These are phyloP conservation scores for Stenotaenia linearis DNA, from an alignment of 2,888 invertebrate genomes.

Conservation along the genomic window DNA sequence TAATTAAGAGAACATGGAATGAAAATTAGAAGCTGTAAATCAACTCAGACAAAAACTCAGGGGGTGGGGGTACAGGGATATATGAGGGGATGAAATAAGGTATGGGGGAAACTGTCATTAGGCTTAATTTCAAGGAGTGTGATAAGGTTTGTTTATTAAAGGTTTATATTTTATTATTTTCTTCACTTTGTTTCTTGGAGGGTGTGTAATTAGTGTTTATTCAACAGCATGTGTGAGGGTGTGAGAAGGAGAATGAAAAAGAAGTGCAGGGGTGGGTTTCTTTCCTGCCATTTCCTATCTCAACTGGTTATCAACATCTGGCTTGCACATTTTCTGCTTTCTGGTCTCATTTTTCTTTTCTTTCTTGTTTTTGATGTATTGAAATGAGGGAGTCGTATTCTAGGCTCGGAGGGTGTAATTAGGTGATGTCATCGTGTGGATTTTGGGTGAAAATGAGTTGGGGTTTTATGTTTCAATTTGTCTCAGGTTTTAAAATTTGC, in stretches of 20 bases:
- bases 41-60: background rate
- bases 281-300: background rate
- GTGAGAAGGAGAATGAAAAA: background rate
- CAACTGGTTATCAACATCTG: background rate
- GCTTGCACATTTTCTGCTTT: background rate
- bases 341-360: background rate
- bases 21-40: background rate
- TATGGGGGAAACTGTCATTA: background rate
- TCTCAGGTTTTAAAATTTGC: no score
- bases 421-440: background rate
- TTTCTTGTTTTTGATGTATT: background rate
- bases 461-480: background rate
- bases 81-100: background rate
- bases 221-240: background rate
- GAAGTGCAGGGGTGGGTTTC: background rate
- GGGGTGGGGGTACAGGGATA: background rate
- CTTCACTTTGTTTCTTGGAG: background rate
- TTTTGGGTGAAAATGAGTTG: background rate
- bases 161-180: background rate
- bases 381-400: background rate
- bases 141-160: no score
- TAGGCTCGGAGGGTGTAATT: background rate
- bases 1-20: background rate
- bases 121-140: background rate
- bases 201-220: slow-evolving; percentile 1